A percentile compares a stretch with the other conserved stretches of the same genome.
Conservation (phyloP, 1,140 invertebrate genomes). For the Ladona fulva region DNA sequence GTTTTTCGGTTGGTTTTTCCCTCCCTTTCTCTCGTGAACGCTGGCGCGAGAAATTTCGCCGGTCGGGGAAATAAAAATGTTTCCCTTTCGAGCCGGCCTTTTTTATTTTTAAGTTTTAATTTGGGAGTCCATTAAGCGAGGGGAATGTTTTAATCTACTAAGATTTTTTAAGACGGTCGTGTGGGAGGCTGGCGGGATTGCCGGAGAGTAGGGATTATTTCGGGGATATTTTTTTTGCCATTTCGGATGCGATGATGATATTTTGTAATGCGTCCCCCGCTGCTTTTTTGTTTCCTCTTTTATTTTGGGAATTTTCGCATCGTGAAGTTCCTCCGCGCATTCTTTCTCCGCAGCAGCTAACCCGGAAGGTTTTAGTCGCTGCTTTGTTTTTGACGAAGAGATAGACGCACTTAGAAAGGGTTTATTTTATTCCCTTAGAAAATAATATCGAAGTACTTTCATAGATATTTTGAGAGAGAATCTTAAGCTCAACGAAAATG, state of each 20-base stretch:
- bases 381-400: too few relatives aligned
- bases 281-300: too few relatives aligned
- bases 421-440: too few relatives aligned
- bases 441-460: too few relatives aligned
- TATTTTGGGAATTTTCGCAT: too few relatives aligned
- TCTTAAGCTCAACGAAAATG: too few relatives aligned
- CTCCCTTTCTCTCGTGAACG: not conserved
- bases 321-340: too few relatives aligned
- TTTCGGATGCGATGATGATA: not conserved
- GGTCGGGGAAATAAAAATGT: not conserved
- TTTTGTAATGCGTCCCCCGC: not conserved
- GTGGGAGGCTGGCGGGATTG: not conserved
- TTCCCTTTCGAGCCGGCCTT: not conserved
- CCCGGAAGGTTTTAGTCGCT: too few relatives aligned
- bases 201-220: too few relatives aligned
- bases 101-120: not conserved
- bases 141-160: constrained; percentile 5
- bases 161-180: not conserved
- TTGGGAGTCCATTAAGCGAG: not conserved
- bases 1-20: not conserved
- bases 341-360: too few relatives aligned
- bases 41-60: not conserved
- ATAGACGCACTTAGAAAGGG: too few relatives aligned
- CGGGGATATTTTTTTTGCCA: not conserved
- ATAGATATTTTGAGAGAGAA: too few relatives aligned